A percentile compares a stretch with the other conserved stretches of the same genome.
phyloP scores from a whole-genome alignment of 2,113 vertebrate genomes.

The Neodon shergylaensis region DNA sequence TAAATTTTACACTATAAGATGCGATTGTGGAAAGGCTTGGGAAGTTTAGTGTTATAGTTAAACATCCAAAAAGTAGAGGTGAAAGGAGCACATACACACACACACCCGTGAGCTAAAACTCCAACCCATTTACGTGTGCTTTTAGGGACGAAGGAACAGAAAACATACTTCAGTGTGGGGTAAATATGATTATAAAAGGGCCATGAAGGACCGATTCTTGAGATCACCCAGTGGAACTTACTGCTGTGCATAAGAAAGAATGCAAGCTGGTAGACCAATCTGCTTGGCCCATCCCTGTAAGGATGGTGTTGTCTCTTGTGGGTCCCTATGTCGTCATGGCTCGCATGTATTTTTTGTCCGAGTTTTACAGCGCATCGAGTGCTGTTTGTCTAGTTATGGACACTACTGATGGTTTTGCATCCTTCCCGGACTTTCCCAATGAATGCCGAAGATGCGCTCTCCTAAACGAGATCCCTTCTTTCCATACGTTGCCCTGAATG shows the following conservation, averaged over 20 bases:
- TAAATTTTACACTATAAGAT: background rate
- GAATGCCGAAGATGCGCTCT: fast-evolving
- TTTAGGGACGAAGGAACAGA: background rate
- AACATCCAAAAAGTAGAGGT: background rate
- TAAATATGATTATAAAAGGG: background rate
- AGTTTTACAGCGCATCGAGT: background rate
- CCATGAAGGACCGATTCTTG: background rate
- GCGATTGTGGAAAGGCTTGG: background rate
- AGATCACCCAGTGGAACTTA: background rate
- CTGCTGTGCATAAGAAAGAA: background rate
- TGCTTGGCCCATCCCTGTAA: fast-evolving
- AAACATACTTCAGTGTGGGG: background rate
- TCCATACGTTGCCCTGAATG: background rate
- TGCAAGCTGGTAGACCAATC: too few species aligned
- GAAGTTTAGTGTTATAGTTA: background rate
- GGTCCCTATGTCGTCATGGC: background rate
- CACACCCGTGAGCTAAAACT: background rate
- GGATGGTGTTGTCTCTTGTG: background rate
- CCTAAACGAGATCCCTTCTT: background rate
- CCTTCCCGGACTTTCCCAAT: background rate
- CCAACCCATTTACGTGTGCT: background rate
- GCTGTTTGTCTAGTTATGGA: background rate
- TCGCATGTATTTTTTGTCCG: background rate
- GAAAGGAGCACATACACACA: background rate
- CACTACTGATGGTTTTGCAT: background rate